A percentile compares a stretch with the other conserved stretches of the same genome.
phyloP scores from a whole-genome alignment of 2,113 vertebrate genomes.

The Stegastes partitus region DNA sequence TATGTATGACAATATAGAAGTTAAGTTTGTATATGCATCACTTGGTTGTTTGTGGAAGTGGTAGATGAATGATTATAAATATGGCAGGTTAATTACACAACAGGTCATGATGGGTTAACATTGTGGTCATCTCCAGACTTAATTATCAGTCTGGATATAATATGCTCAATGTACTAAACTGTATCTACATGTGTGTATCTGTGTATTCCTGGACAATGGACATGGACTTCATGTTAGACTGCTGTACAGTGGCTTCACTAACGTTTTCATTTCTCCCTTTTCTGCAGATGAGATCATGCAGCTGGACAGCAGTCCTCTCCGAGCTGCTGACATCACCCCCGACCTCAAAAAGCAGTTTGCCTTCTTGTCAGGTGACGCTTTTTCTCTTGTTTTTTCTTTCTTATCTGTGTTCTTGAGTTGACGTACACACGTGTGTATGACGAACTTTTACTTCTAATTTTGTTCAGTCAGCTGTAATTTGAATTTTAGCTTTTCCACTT shows the following conservation, averaged over 20 bases:
- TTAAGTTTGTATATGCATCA: no score
- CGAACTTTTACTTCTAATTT: neutral
- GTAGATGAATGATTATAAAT: no score
- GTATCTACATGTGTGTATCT: no score
- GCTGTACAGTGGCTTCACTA: neutral
- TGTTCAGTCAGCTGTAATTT: neutral
- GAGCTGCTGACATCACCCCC: conserved; percentile 92
- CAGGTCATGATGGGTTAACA: no score
- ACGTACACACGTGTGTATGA: neutral
- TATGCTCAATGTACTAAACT: no score
- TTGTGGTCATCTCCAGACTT: no score
- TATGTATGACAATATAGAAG: no score
- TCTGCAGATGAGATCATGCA: conserved; percentile 97
- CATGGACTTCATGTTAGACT: no score
- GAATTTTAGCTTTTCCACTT: neutral
- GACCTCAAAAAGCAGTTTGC: conserved; percentile 95
- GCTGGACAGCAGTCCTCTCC: conserved; percentile 90
- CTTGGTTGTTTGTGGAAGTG: no score
- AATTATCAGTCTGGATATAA: no score
- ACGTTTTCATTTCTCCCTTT: conserved; percentile 19
- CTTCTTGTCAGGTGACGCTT: conserved; percentile 91
- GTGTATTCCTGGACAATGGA: no score
- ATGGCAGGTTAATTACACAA: no score
- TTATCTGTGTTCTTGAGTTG: conserved; percentile 10
- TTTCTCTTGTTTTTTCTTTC: neutral